Conservation (phyloP, 2,888 invertebrate genomes). For the Cremastinae sp. region DNA sequence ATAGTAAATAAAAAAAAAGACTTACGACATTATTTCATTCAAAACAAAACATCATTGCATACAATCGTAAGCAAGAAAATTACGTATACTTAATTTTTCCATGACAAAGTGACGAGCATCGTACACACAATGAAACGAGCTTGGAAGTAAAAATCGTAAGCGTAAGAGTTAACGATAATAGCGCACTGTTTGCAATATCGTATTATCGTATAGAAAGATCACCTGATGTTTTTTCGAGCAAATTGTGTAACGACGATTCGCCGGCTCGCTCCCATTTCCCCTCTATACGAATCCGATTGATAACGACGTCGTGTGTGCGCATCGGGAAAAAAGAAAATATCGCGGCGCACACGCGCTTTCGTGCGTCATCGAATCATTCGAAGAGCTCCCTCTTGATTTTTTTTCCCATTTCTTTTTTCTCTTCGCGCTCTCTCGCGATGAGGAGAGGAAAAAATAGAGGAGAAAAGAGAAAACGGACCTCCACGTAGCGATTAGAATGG, state of each 20-base stretch:
- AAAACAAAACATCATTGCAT: not conserved
- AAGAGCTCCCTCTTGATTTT: slow-evolving; percentile 1
- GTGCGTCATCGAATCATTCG: slow-evolving; percentile 42
- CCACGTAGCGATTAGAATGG: not conserved
- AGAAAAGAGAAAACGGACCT: not conserved
- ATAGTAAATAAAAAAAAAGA: no score
- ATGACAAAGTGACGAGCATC: no score
- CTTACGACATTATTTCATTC: not conserved
- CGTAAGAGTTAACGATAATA: no score
- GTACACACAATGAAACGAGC: no score
- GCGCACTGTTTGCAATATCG: not conserved
- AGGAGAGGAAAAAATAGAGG: not conserved
- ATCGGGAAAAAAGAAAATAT: not conserved
- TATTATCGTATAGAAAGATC: slow-evolving; percentile 7
- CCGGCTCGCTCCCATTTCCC: not conserved
- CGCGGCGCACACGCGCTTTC: not conserved
- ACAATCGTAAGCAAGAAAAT: not conserved
- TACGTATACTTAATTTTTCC: no score
- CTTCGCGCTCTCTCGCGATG: no score
- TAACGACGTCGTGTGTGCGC: slow-evolving; percentile 19
- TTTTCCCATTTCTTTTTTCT: not conserved
- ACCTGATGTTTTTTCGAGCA: slow-evolving; percentile 16
- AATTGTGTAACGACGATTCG: slow-evolving; percentile 20
- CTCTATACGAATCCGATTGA: slow-evolving; percentile 22
- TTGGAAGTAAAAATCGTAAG: no score